These are phyloP conservation scores for Sylvia atricapilla DNA, from an alignment of 2,113 vertebrate genomes.

Conservation along the genomic window DNA sequence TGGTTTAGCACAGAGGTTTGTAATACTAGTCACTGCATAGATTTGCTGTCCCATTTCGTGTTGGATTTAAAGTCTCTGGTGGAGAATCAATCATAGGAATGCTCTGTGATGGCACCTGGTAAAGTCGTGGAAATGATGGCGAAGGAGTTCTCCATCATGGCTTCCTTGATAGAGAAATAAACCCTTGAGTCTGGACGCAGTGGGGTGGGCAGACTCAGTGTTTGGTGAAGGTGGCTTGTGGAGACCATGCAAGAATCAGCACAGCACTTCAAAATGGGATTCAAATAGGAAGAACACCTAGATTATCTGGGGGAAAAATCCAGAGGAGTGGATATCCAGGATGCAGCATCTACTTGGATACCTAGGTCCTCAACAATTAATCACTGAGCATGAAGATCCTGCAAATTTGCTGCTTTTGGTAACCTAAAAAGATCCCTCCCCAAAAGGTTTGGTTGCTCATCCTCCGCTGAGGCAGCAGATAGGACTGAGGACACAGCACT, in stretches of 20 bases:
- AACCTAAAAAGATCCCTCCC: background rate
- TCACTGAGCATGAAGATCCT: background rate
- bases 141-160: background rate
- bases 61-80: background rate
- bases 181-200: background rate
- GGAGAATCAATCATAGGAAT: background rate
- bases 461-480: background rate
- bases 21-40: background rate
- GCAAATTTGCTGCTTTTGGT: background rate
- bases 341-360: background rate
- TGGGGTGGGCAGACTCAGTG: rapidly evolving
- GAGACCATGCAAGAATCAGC: background rate
- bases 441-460: background rate
- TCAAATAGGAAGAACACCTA: background rate
- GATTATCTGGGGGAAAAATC: background rate
- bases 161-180: background rate
- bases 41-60: background rate
- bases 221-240: background rate
- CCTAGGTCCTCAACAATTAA: rapidly evolving
- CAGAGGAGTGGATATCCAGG: background rate
- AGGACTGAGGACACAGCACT: background rate
- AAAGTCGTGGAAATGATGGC: background rate
- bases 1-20: background rate
- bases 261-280: background rate
- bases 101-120: background rate